phyloP scores from a whole-genome alignment of 2,113 vertebrate genomes.

The Camarhynchus parvulus region DNA sequence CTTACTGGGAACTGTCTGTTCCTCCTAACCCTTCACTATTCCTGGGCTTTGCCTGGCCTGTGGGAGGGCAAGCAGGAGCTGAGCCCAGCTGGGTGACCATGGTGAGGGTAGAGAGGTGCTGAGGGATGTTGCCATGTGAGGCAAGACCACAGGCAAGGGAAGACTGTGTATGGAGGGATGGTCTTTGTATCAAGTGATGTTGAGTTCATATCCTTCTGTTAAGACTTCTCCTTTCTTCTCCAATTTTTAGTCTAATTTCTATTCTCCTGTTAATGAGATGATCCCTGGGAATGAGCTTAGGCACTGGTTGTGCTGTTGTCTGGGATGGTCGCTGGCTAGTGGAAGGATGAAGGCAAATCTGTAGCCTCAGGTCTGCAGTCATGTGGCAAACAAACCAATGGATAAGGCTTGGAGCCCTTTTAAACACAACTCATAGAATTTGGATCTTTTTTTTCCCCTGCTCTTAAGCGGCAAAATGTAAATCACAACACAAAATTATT shows the following conservation, averaged over 20 bases:
- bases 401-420: not conserved
- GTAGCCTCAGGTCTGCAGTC: not conserved
- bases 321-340: not conserved
- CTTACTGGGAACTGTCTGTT: slow-evolving; percentile 35
- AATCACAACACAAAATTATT: slow-evolving; percentile 34
- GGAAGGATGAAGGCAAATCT: not conserved
- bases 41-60: not conserved
- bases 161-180: not conserved
- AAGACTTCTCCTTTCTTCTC: not conserved
- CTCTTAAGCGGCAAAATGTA: slow-evolving; percentile 39
- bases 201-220: not conserved
- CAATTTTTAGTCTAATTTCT: not conserved
- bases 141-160: not conserved
- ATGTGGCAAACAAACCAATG: not conserved
- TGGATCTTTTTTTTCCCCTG: not conserved
- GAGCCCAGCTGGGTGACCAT: not conserved
- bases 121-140: not conserved
- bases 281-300: not conserved
- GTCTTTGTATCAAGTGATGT: not conserved
- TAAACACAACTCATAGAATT: not conserved
- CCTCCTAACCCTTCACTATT: not conserved
- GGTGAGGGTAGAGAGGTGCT: not conserved
- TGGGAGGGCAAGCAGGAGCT: not conserved
- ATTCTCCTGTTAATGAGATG: not conserved
- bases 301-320: not conserved